phyloP scores from a whole-genome alignment of 2,113 vertebrate species.

The Eublepharis macularius region DNA sequence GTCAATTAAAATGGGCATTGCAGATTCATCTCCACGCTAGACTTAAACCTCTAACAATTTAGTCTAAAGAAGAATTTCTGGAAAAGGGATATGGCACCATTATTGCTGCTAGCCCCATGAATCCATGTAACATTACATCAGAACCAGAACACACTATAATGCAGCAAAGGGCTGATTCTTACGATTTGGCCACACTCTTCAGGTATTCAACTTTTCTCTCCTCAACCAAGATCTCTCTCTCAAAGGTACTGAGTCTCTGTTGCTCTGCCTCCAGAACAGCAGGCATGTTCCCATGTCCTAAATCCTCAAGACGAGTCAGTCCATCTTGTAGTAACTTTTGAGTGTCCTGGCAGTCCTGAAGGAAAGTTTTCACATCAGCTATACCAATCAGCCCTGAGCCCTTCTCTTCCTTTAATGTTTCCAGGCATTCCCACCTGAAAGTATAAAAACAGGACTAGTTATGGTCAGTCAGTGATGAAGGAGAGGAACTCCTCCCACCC shows the following conservation, averaged over 20 bases:
- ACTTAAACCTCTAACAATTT: neutral
- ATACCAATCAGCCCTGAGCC: constrained; percentile 78
- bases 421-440: constrained; percentile 84
- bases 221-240: constrained; percentile 78
- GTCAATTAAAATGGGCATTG: neutral
- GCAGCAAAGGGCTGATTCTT: constrained; percentile 45
- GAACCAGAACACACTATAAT: neutral
- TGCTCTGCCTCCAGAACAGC: constrained; percentile 68
- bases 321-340: constrained; percentile 75
- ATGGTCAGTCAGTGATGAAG: neutral
- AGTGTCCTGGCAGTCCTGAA: constrained; percentile 80
- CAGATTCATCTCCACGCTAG: neutral
- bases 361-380: constrained; percentile 76
- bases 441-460: neutral
- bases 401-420: constrained; percentile 84
- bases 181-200: constrained; percentile 81
- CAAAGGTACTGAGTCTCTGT: constrained; percentile 63
- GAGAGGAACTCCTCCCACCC: neutral
- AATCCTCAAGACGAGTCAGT: constrained; percentile 59
- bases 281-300: constrained; percentile 65
- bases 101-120: neutral
- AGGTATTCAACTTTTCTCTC: constrained; percentile 83
- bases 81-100: neutral
- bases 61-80: neutral
- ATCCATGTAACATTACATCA: neutral